Base-by-base conservation (phyloP, 1,140 invertebrate species). In the Drosophila leontia region DNA sequence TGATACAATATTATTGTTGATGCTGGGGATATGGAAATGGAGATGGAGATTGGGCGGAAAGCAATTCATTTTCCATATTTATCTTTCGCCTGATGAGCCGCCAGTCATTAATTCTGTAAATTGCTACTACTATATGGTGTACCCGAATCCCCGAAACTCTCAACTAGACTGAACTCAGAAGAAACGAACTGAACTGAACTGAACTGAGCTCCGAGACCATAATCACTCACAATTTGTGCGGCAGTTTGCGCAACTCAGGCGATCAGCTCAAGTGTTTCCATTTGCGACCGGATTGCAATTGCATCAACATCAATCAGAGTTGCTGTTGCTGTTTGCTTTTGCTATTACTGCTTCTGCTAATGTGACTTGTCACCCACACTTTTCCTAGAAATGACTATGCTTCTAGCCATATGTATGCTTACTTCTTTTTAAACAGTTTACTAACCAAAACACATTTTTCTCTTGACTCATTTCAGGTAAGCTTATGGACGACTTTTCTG, bases 271-370 rank as follows among this genome's bases (percentile, higher is more conserved):
- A 81, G 79, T 81, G 61, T 60, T 77, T 47, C 37, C 59, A 68
- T 65, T 76, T 67, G 45, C 53, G 47, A 65, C 69, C 67, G 55
- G 51, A 56, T 57, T 74, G 56, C 47, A 79, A 51, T 76, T 63
- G 64, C 72, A 77, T 64, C 72, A 62, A 60, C 79, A 82, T 82
- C 79, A 82, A 82, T 82, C 80, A 78, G 56, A 72, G 37, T 42
- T 45, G 37, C 42, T 26, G 37, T 42, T 45, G 37, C 42, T 26
- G 34, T 55, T 37, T 37, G 17, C 34, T 6, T 15, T 55, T 11
- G 53, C 48, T 51, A 8, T 23, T 56, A 11, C 1, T 12, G 44
- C 11, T 60, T 19, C 42, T 55, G n/a, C 45, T 78, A 65, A 76
- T 78, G 60, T 67, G 61, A 56, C 61, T 39, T 68, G 79, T 78